Percentiles rank a stretch among this genome's conserved stretches.
phyloP scores from a whole-genome alignment of 2,797 vertebrate species.

The Prunella strophiata region DNA sequence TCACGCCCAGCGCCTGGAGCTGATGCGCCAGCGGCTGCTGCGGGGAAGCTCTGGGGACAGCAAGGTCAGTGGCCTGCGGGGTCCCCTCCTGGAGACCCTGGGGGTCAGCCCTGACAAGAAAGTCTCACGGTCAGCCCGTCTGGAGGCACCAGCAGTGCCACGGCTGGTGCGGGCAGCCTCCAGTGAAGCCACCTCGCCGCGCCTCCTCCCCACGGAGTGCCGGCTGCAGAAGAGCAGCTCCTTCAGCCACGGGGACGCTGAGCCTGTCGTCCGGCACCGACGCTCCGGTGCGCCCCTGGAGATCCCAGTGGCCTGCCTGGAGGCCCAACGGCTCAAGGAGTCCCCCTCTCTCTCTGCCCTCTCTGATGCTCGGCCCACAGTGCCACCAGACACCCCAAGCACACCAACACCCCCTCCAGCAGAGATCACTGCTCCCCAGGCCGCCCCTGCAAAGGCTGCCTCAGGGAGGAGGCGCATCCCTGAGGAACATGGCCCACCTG shows the following conservation, averaged over 20 bases:
- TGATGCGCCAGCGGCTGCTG: slow-evolving; percentile 92
- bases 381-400: slow-evolving; percentile 69
- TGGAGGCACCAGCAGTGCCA: slow-evolving; percentile 59
- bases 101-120: slow-evolving; percentile 85
- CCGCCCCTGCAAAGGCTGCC: not conserved
- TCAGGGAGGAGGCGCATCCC: not conserved
- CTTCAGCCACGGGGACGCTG: slow-evolving; percentile 92
- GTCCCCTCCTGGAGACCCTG: slow-evolving; percentile 93
- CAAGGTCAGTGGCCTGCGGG: slow-evolving; percentile 94
- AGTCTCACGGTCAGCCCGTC: slow-evolving; percentile 68
- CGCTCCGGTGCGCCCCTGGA: slow-evolving; percentile 92
- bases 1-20: slow-evolving; percentile 90
- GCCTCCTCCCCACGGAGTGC: slow-evolving; percentile 81
- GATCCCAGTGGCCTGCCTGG: slow-evolving; percentile 88
- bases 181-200: slow-evolving; percentile 85
- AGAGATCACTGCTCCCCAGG: not conserved
- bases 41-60: slow-evolving; percentile 87
- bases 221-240: slow-evolving; percentile 93
- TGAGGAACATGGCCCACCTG: not conserved
- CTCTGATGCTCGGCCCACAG: slow-evolving; percentile 81
- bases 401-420: slow-evolving; percentile 69
- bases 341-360: slow-evolving; percentile 93
- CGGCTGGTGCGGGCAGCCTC: slow-evolving; percentile 89
- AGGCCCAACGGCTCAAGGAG: slow-evolving; percentile 88
- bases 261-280: slow-evolving; percentile 89